Base-by-base conservation (phyloP, 2,888 invertebrate species). In the Petrolisthes manimaculis region DNA sequence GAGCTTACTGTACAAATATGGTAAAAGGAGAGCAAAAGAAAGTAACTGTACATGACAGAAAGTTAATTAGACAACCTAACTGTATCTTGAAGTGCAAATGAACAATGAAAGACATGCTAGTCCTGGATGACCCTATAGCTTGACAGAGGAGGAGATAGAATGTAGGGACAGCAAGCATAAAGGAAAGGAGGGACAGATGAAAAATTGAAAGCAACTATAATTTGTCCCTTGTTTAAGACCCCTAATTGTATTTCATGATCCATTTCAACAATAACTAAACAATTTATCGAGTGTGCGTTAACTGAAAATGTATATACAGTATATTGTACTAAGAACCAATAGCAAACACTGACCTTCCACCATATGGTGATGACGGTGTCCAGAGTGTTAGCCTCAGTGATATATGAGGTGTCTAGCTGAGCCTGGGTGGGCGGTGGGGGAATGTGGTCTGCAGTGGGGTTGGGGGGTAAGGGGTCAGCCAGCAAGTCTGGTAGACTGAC, bases 281-380 rank as follows among this genome's bases (percentile, higher is more conserved):
- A n/a, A 69, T 1, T 18, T 14, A 69, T 1, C 2, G 69, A 3
- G 69, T 18, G 69, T 18, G 69, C 2, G 69, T 18, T 69, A 69
- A 69, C 69, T 69, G 69, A 14, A 69, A 53, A 5, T 54, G 21
- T 24, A 24, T 18, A 69, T 69, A 75, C 21, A 24, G 21, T 24
- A 75, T 18, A 37, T 3, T 75, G 21, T 3, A 61, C 9, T 61
- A 75, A n/a, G 69, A 71, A n/a, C 12, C 12, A 71, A 37, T 8
- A 54, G 18, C 12, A 18, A 4, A 5, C 18, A 18, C 88, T 54
- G 51, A 89, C 89, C 89, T 84, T 84, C 90, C 90, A 90, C 9
- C 82, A 67, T 14, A 89, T 83, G 6, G 89, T 88, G 1, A 88
- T 77, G 18, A 90, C 90, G 86, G 89, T 85, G 69, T 89, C 88